A percentile compares a stretch with the other conserved stretches of the same genome.
Evolutionary conservation across 92 coral and sea anemone genomes (phyloP).

Genomic region (Palythoa grandiflora): DNA sequence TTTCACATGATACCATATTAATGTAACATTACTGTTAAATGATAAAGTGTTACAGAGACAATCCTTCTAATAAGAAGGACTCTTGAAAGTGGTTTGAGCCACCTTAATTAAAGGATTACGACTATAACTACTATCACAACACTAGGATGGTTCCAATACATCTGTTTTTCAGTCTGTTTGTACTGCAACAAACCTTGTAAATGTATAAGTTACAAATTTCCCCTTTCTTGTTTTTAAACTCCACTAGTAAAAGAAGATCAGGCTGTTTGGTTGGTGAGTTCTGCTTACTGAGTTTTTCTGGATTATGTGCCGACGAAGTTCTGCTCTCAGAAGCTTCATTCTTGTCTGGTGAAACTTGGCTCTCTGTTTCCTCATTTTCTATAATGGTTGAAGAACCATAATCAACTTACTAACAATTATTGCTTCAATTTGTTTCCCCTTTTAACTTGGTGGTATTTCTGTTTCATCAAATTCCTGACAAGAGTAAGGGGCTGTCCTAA

Average conservation of each 20-base stretch:
- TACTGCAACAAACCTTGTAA: constrained; percentile 57
- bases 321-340: neutral
- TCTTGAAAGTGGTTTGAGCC: too few relatives aligned
- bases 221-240: constrained; percentile 78
- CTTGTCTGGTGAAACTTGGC: neutral
- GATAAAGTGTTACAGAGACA: too few relatives aligned
- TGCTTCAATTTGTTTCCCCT: too few relatives aligned
- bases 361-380: constrained; percentile 3
- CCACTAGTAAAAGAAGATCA: constrained; percentile 59
- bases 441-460: too few relatives aligned
- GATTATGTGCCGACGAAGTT: neutral
- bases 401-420: too few relatives aligned
- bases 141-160: neutral
- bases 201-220: constrained; percentile 66
- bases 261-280: constrained; percentile 45
- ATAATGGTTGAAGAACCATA: neutral
- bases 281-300: constrained; percentile 35
- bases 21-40: too few relatives aligned
- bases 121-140: too few relatives aligned
- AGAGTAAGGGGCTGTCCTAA: too few relatives aligned
- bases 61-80: too few relatives aligned
- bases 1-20: too few relatives aligned
- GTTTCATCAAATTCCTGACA: too few relatives aligned
- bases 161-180: neutral
- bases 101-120: neutral